Evolutionary conservation across 92 coral and sea anemone species (phyloP).

Genomic region (Parazoanthus atlanticus): DNA sequence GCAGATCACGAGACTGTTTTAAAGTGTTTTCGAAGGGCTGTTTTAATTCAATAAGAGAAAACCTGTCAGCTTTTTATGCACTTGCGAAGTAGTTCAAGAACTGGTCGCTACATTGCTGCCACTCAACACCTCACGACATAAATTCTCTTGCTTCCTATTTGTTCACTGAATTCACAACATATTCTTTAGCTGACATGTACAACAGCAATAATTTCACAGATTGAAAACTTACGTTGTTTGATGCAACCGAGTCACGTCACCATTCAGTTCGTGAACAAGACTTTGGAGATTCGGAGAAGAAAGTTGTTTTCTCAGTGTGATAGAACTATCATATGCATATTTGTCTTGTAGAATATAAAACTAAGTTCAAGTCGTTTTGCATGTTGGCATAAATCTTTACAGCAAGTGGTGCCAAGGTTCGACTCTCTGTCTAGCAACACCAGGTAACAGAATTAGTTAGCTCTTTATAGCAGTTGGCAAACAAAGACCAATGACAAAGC

Average conservation of each 20-base stretch:
- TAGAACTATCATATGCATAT: neutral
- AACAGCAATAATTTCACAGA: neutral
- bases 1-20: neutral
- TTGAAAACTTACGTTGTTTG: neutral
- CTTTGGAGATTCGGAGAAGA: neutral
- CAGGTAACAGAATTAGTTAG: neutral
- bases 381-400: constrained; percentile 3
- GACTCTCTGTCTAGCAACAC: neutral
- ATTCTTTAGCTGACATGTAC: too few relatives aligned
- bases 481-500: neutral
- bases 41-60: too few relatives aligned
- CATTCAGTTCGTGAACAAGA: neutral
- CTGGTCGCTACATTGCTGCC: neutral
- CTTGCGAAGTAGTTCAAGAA: neutral
- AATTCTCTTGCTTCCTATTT: neutral
- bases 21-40: neutral
- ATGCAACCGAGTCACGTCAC: neutral
- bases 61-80: neutral
- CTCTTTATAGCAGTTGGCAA: neutral
- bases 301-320: neutral
- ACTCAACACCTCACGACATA: neutral
- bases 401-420: neutral
- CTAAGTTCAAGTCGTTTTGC: neutral
- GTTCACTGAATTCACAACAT: neutral
- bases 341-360: neutral